Evolutionary conservation across 2,888 invertebrate genomes (phyloP).

Genomic region (Pyrrhia umbra): DNA sequence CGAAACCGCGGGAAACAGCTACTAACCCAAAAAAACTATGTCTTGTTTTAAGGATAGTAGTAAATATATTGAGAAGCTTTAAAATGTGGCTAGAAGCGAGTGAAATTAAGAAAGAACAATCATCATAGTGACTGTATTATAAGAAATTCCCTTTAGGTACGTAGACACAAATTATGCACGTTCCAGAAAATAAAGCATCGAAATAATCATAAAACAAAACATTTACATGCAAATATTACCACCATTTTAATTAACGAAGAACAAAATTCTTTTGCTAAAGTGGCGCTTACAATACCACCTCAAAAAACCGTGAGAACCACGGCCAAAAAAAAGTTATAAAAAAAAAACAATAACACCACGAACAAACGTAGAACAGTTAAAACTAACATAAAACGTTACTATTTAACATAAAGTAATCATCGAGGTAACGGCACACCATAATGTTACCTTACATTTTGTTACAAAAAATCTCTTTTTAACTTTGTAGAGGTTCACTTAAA

Average conservation of each 20-base stretch:
- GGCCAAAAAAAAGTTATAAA: slow-evolving; percentile 5
- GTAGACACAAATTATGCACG: neutral
- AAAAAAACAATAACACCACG: slow-evolving; percentile 33
- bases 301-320: slow-evolving; percentile 29
- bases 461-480: slow-evolving; percentile 72
- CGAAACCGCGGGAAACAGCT: too few relatives aligned
- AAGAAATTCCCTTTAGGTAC: too few relatives aligned
- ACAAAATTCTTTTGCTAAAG: neutral
- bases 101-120: too few relatives aligned
- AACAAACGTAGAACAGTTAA: slow-evolving; percentile 44
- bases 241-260: neutral
- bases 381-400: slow-evolving; percentile 47
- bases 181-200: neutral
- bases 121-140: too few relatives aligned
- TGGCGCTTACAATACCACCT: slow-evolving; percentile 1
- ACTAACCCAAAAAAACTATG: too few relatives aligned
- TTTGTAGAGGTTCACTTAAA: slow-evolving; percentile 83
- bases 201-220: neutral
- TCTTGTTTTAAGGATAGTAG: too few relatives aligned
- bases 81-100: too few relatives aligned
- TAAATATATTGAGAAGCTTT: too few relatives aligned
- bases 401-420: slow-evolving; percentile 70
- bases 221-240: slow-evolving; percentile 1
- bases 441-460: slow-evolving; percentile 70
- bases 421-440: slow-evolving; percentile 73